Evolutionary conservation across 2,888 invertebrate species (phyloP), one percentile per base, ranked within the genome.

Genomic region (Noctua janthina): DNA sequence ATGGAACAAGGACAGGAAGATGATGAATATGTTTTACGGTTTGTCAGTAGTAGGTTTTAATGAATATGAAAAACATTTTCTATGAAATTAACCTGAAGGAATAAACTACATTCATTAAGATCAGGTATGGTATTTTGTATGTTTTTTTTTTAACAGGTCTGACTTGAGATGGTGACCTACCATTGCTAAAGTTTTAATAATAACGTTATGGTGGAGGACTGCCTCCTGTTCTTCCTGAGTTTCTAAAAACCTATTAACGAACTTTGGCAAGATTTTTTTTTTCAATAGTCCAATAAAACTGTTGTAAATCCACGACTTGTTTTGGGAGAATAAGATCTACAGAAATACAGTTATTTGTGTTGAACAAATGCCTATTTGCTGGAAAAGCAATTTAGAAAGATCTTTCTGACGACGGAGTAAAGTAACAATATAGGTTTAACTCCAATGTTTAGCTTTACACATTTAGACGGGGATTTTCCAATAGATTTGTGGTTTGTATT

Each of bases 301-400:
- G 29, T n/a, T 10, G 7, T 35, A 67, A 73, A 59, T 56, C 23
- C 23, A 13, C 10, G 20, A 46, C 54, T 8, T 62, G 29, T 62
- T 17, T 64, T 46, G 13, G 8, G 29, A 54, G 10, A 10, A n/a
- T 15, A n/a, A 43, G 15, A 59, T 59, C 2, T 59, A 76, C 17
- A 29, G 51, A 59, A 82, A n/a, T 13, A 69, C 8, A 54, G 23
- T 74, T 66, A 54, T 64, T 62, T 54, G 46, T 68, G 29, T 56
- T 39, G 39, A 56, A 76, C 46, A 49, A 83, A n/a, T 7, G 46
- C 46, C 49, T 76, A 64, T 83, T 83, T 81, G 39, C 77, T 77
- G 1, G 29, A 67, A 80, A 81, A 83, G 54, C 77, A 81, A 81
- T 83, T 69, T 77, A n/a, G 54, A 56, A 56, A 77, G 20, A 56